Percentiles rank a stretch among this genome's conserved stretches.
phyloP scores from a whole-genome alignment of 1,140 invertebrate species.

The Drosophila punjabiensis region DNA sequence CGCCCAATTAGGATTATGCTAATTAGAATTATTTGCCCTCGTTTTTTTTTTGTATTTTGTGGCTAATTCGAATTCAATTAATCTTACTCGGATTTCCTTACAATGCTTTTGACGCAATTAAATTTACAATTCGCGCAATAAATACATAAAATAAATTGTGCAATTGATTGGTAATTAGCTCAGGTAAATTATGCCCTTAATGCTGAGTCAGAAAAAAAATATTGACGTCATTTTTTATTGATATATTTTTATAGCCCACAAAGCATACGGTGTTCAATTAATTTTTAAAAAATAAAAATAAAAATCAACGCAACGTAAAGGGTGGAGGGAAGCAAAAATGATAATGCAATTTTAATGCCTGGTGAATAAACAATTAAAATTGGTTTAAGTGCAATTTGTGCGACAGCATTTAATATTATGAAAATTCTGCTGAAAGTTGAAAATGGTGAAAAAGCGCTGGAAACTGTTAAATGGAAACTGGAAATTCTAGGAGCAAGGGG shows the following conservation, averaged over 20 bases:
- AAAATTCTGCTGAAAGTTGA: conserved; percentile 51
- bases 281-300: conserved; percentile 43
- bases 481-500: conserved; percentile 33
- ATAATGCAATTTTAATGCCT: conserved; percentile 57
- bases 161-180: conserved; percentile 75
- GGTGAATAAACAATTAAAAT: conserved; percentile 64
- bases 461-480: neutral
- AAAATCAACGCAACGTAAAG: conserved; percentile 17
- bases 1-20: conserved; percentile 34
- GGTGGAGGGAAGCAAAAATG: conserved; percentile 3
- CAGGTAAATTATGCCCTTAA: conserved; percentile 62
- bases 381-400: conserved; percentile 47
- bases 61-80: conserved; percentile 54
- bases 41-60: conserved; percentile 3
- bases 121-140: conserved; percentile 22
- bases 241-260: conserved; percentile 10
- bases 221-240: neutral
- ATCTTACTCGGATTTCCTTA: conserved; percentile 26
- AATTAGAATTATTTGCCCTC: conserved; percentile 12
- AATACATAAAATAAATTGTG: conserved; percentile 56
- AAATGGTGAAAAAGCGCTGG: conserved; percentile 20
- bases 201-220: conserved; percentile 6
- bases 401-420: conserved; percentile 30
- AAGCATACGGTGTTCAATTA: conserved; percentile 60
- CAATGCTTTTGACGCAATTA: conserved; percentile 27